These are phyloP conservation scores for Tragopan temminckii DNA, from an alignment of 2,797 vertebrate genomes.

Conservation along the genomic window DNA sequence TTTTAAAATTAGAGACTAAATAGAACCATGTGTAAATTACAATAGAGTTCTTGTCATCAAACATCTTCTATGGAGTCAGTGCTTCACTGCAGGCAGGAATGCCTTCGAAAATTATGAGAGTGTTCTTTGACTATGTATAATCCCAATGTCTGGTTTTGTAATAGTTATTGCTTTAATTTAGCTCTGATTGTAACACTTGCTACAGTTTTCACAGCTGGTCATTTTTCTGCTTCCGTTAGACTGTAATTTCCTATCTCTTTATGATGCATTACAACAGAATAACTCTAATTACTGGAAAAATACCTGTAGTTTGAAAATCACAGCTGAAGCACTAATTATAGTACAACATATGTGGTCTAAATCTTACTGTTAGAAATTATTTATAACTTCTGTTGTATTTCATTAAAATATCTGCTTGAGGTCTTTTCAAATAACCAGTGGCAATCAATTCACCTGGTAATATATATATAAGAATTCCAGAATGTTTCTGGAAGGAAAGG, in stretches of 20 bases:
- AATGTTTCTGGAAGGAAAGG: not conserved
- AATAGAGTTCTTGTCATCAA: not conserved
- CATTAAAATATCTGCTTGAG: slow-evolving; percentile 9
- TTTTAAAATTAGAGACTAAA: not conserved
- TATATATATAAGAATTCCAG: not conserved
- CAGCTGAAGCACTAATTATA: not conserved
- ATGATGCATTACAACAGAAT: slow-evolving; percentile 12
- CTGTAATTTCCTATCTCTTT: slow-evolving; percentile 18
- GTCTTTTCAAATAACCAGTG: not conserved
- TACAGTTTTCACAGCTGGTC: slow-evolving; percentile 11
- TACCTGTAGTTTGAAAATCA: slow-evolving; percentile 31
- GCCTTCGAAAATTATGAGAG: not conserved
- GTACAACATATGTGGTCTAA: not conserved
- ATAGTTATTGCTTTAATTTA: slow-evolving; percentile 9
- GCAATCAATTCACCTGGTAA: not conserved
- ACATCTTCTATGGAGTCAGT: not conserved
- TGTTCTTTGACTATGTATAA: not conserved
- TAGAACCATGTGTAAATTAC: not conserved
- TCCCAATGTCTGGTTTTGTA: not conserved
- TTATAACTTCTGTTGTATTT: not conserved
- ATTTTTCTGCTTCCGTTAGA: slow-evolving; percentile 36
- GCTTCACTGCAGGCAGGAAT: not conserved
- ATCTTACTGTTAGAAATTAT: not conserved
- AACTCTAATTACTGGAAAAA: slow-evolving; percentile 37
- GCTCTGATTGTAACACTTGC: slow-evolving; percentile 2